phyloP scores from a whole-genome alignment of 2,888 invertebrate species.

The Pollenia labialis region DNA sequence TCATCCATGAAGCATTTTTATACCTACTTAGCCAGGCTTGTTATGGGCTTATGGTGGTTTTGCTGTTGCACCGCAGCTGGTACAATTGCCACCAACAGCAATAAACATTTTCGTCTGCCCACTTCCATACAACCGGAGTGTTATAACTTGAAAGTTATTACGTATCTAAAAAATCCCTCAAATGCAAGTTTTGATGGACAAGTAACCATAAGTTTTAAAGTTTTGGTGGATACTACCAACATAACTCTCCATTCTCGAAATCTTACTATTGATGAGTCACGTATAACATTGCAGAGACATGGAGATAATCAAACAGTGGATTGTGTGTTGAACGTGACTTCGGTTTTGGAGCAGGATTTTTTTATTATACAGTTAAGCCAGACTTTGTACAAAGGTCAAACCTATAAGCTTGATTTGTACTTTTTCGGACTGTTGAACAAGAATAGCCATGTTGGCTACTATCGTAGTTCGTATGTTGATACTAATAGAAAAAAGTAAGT shows the following conservation, averaged over 20 bases:
- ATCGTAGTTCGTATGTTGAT: conserved; percentile 88
- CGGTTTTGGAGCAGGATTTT: conserved; percentile 86
- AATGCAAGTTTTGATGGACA: conserved; percentile 83
- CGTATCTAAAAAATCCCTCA: conserved; percentile 82
- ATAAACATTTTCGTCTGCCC: conserved; percentile 84
- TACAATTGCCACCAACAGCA: too few relatives aligned
- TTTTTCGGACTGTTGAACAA: conserved; percentile 87
- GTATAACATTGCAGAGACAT: conserved; percentile 77
- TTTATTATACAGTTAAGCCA: conserved; percentile 86
- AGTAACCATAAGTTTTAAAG: conserved; percentile 82
- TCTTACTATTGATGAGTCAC: conserved; percentile 85
- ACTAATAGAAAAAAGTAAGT: conserved; percentile 84
- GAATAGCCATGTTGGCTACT: conserved; percentile 88
- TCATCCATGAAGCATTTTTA: conserved; percentile 42
- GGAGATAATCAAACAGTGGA: conserved; percentile 76
- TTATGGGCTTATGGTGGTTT: conserved; percentile 34
- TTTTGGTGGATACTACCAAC: conserved; percentile 85
- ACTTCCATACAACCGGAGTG: conserved; percentile 82
- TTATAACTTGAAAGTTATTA: conserved; percentile 83
- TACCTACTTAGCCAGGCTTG: conserved; percentile 10
- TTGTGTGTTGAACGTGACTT: conserved; percentile 80
- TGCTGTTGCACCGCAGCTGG: conserved; percentile 63
- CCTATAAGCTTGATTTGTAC: conserved; percentile 86
- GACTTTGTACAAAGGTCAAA: conserved; percentile 83
- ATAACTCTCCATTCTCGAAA: conserved; percentile 89